Percentiles rank a stretch among this genome's conserved stretches.
phyloP scores from a whole-genome alignment of 2,888 invertebrate species.

The Agonum fuliginosum region DNA sequence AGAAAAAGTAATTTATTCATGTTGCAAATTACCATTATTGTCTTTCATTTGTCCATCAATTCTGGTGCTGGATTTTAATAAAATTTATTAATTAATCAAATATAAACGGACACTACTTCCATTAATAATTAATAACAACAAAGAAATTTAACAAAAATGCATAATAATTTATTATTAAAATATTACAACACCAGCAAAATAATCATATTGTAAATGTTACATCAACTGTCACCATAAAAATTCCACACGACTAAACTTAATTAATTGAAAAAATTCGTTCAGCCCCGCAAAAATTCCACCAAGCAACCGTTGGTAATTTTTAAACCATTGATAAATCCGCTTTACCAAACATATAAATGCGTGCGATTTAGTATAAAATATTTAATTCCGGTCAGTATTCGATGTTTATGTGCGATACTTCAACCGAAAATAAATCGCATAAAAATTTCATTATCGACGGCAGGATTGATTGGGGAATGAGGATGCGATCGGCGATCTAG shows the following conservation, averaged over 20 bases:
- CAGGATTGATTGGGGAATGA: slow-evolving; percentile 47
- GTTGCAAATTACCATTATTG: too few species aligned
- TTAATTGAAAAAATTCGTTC: slow-evolving; percentile 9
- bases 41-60: too few species aligned
- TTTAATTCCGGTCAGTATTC: slow-evolving; percentile 37
- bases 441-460: slow-evolving; percentile 44
- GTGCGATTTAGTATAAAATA: slow-evolving; percentile 54
- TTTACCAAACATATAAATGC: slow-evolving; percentile 44
- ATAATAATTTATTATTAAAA: too few species aligned
- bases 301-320: slow-evolving; percentile 12
- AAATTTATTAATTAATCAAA: too few species aligned
- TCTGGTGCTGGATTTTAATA: too few species aligned
- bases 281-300: slow-evolving; percentile 11
- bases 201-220: slow-evolving; percentile 1
- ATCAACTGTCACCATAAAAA: slow-evolving; percentile 23
- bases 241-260: neutral
- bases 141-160: too few species aligned
- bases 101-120: too few species aligned
- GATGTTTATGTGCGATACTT: slow-evolving; percentile 42
- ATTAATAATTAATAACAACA: too few species aligned
- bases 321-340: slow-evolving; percentile 42
- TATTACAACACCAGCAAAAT: neutral
- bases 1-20: too few species aligned
- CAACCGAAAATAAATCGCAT: slow-evolving; percentile 47
- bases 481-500: neutral